Percentiles rank a stretch among this genome's conserved stretches.
Evolutionary conservation across 2,888 invertebrate species (phyloP).

Genomic region (Plutella xylostella): DNA sequence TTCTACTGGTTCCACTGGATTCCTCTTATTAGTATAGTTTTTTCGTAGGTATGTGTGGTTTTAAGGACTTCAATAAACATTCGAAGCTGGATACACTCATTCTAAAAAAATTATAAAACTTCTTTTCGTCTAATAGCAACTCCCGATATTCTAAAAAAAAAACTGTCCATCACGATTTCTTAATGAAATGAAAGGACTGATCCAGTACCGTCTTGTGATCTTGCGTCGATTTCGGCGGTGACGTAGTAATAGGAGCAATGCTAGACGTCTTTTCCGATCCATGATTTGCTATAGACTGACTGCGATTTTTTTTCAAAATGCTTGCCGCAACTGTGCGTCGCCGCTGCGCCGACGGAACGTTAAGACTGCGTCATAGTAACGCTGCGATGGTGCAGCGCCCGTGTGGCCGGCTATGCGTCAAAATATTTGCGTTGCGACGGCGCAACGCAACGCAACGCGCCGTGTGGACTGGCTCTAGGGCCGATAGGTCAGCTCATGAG

Average conservation of each 20-base stretch:
- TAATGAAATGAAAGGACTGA: constrained; percentile 21
- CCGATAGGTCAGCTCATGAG: too few relatives aligned
- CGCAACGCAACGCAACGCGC: too few relatives aligned
- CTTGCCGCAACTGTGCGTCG: constrained; percentile 18
- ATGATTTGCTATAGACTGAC: constrained; percentile 18
- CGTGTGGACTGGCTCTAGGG: too few relatives aligned
- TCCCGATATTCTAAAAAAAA: constrained; percentile 1
- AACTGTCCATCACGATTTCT: not conserved
- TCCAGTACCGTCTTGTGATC: constrained; percentile 20
- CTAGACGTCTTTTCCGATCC: constrained; percentile 21
- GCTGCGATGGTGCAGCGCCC: constrained; percentile 16
- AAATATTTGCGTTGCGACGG: too few relatives aligned
- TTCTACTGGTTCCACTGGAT: constrained; percentile 3
- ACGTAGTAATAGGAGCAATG: constrained; percentile 22
- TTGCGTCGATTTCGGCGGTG: constrained; percentile 23
- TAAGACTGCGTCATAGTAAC: constrained; percentile 12
- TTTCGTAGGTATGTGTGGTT: constrained; percentile 19
- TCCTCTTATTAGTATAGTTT: constrained; percentile 4
- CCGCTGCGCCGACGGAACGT: constrained; percentile 9
- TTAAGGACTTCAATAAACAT: constrained; percentile 15
- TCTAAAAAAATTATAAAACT: constrained; percentile 5
- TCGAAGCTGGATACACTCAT: constrained; percentile 5
- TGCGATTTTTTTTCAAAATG: constrained; percentile 18
- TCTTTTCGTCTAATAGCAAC: constrained; percentile 6
- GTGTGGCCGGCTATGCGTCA: constrained; percentile 12